These are phyloP conservation scores for Drosophila prolongata DNA, from an alignment of 2,888 invertebrate species.

Conservation along the genomic window DNA sequence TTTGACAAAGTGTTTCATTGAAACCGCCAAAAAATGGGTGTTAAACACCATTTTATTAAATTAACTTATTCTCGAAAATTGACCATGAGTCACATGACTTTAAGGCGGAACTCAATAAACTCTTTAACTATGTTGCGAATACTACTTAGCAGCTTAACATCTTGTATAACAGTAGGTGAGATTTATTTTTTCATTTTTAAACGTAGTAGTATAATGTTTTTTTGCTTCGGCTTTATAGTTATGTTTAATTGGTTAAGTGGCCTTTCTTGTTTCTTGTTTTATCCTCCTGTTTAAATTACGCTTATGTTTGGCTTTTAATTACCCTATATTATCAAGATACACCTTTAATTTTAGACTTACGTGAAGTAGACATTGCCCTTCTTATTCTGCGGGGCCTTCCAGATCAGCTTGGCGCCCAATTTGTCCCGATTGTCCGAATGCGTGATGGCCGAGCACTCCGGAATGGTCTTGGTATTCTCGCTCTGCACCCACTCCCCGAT, in stretches of 20 bases:
- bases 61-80: slow-evolving; percentile 8
- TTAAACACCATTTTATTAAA: slow-evolving; percentile 18
- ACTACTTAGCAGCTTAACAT: no score
- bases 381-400: slow-evolving; percentile 89
- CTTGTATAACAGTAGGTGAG: no score
- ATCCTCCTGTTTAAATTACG: no score
- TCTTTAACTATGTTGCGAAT: not conserved
- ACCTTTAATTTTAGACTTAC: slow-evolving; percentile 86
- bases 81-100: not conserved
- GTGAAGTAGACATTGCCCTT: slow-evolving; percentile 92
- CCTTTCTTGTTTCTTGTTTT: no score
- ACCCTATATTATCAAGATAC: no score
- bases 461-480: slow-evolving; percentile 90
- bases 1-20: slow-evolving; percentile 24
- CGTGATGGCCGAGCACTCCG: slow-evolving; percentile 92
- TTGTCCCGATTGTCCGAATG: slow-evolving; percentile 92
- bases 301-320: no score
- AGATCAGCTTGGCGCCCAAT: slow-evolving; percentile 89
- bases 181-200: no score
- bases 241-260: no score
- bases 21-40: slow-evolving; percentile 10
- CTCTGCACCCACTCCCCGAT: slow-evolving; percentile 90
- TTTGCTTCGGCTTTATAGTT: no score
- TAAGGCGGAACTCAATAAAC: not conserved
- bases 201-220: no score